Evolutionary conservation across 2,113 vertebrate genomes (phyloP).

Genomic region (Pseudolaguvia tuberculata): DNA sequence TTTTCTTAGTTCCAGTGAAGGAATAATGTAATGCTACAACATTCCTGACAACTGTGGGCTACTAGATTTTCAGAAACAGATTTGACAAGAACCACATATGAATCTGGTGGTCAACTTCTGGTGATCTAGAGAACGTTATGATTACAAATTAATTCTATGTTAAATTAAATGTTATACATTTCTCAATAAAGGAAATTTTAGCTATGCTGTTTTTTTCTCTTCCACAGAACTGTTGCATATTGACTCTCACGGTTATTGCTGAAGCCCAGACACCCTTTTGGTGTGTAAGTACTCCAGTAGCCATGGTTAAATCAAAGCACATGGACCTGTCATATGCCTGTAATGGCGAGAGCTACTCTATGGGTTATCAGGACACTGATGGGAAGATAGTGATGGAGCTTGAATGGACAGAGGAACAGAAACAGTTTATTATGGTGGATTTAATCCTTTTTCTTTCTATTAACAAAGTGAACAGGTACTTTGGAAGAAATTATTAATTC

Average conservation of each 20-base stretch:
- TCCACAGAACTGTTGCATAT: slow-evolving; percentile 66
- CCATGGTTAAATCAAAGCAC: slow-evolving; percentile 37
- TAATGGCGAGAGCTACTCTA: slow-evolving; percentile 52
- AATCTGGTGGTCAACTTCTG: no score
- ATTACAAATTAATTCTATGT: neutral
- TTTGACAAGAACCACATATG: no score
- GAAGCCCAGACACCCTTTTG: slow-evolving; percentile 63
- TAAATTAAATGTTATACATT: neutral
- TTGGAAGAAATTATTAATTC: slow-evolving; percentile 61
- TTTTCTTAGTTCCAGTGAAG: no score
- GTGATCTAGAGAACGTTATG: neutral
- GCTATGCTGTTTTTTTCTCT: slow-evolving; percentile 2
- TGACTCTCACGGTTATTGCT: slow-evolving; percentile 67
- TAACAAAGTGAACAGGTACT: slow-evolving; percentile 64
- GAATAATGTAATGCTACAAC: no score
- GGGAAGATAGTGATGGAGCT: slow-evolving; percentile 61
- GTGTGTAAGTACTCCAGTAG: slow-evolving; percentile 62
- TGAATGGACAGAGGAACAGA: slow-evolving; percentile 49
- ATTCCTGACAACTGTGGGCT: no score
- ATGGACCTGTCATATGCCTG: slow-evolving; percentile 48
- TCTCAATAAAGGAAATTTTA: neutral
- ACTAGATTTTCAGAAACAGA: no score
- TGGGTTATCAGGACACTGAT: slow-evolving; percentile 55
- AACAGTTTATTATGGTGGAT: slow-evolving; percentile 53
- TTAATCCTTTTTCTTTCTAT: slow-evolving; percentile 58